Evolutionary conservation across 2,888 invertebrate species (phyloP).

Genomic region (Beris morrisii): DNA sequence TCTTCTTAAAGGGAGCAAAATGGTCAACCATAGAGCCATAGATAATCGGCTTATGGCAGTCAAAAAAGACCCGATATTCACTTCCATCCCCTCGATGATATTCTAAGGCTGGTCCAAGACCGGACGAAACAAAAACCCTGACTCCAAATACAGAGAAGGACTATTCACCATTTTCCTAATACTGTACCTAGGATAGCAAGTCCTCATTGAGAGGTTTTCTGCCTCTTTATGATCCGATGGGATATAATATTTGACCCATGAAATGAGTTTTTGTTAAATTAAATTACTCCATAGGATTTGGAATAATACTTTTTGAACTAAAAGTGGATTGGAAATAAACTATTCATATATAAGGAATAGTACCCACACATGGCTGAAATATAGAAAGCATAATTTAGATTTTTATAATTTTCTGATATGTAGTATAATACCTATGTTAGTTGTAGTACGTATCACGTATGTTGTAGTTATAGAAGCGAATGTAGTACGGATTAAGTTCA

Average conservation of each 20-base stretch:
- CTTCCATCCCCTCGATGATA: constrained; percentile 1
- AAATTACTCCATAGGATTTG: constrained; percentile 37
- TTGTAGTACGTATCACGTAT: too few species aligned
- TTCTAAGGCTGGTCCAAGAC: background rate
- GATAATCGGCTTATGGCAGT: constrained; percentile 25
- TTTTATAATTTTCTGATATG: too few species aligned
- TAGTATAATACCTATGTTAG: too few species aligned
- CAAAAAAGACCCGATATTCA: constrained; percentile 19
- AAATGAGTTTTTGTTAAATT: constrained; percentile 54
- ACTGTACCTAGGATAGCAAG: constrained; percentile 1
- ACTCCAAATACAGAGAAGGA: background rate
- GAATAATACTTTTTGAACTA: too few species aligned
- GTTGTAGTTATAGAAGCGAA: too few species aligned
- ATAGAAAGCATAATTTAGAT: too few species aligned
- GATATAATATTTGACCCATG: constrained; percentile 56
- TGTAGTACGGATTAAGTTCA: too few species aligned
- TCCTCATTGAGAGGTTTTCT: constrained; percentile 1
- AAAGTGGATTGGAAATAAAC: too few species aligned
- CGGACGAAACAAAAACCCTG: constrained; percentile 9
- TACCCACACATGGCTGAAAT: too few species aligned
- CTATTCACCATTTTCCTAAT: constrained; percentile 12
- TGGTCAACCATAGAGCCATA: constrained; percentile 7
- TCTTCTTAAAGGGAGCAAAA: constrained; percentile 17
- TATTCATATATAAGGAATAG: too few species aligned
- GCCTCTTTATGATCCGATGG: constrained; percentile 38